Evolutionary conservation across 2,888 invertebrate genomes (phyloP).

Genomic region (Incurvaria masculella): DNA sequence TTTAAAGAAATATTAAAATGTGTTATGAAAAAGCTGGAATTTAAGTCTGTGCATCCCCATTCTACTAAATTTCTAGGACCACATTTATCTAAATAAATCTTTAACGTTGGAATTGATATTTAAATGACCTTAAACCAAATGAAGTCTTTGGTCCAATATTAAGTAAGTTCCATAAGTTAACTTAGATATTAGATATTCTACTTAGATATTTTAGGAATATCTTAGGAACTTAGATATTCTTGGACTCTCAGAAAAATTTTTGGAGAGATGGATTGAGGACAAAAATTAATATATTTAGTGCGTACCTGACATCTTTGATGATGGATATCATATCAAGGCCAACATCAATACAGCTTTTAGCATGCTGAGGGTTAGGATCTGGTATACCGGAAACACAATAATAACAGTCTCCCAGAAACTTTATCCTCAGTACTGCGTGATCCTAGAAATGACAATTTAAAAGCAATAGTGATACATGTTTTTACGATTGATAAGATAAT

Average conservation of each 20-base stretch:
- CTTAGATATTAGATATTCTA: no score
- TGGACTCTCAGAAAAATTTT: no score
- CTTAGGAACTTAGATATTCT: no score
- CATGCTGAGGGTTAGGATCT: conserved; percentile 72
- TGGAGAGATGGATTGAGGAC: no score
- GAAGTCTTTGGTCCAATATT: no score
- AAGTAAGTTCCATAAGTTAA: no score
- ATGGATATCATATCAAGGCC: conserved; percentile 93
- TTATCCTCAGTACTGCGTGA: conserved; percentile 78
- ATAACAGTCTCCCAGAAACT: conserved; percentile 92
- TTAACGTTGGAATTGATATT: background rate
- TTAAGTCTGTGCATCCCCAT: conserved; percentile 1
- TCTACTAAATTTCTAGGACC: background rate
- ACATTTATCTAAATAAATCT: background rate
- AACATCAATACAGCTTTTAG: conserved; percentile 85
- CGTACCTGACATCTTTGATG: conserved; percentile 78
- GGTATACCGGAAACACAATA: conserved; percentile 90
- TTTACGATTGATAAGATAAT: background rate
- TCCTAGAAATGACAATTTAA: conserved; percentile 43
- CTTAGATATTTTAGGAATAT: no score
- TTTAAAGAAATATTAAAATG: conserved; percentile 25
- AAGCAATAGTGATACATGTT: background rate
- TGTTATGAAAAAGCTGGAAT: conserved; percentile 7
- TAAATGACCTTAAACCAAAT: no score
- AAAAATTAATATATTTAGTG: no score